Evolutionary conservation across 2,113 vertebrate species (phyloP).

Genomic region (Dipodomys spectabilis): DNA sequence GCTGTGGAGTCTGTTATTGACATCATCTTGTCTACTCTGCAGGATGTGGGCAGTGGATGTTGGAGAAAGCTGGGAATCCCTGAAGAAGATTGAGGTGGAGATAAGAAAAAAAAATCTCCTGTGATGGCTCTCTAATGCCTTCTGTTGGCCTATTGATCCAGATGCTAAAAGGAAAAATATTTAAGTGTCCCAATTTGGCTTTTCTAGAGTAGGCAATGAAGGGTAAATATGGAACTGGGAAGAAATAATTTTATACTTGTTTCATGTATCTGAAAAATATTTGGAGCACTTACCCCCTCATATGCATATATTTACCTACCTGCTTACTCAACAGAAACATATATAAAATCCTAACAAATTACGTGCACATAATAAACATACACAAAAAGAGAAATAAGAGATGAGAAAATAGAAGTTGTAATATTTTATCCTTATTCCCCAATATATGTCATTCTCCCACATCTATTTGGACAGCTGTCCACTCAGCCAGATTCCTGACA

Average conservation of each 20-base stretch:
- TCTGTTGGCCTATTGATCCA: not conserved
- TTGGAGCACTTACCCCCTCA: too few relatives aligned
- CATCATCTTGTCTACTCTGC: not conserved
- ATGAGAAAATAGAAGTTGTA: not conserved
- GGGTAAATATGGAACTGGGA: not conserved
- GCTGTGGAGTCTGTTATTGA: not conserved
- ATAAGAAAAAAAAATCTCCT: not conserved
- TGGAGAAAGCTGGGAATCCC: not conserved
- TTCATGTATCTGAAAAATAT: not conserved
- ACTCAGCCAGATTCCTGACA: not conserved
- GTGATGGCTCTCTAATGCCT: not conserved
- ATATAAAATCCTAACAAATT: not conserved
- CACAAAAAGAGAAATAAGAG: not conserved
- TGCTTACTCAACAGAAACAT: not conserved
- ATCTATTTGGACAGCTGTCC: not conserved
- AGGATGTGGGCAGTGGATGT: too few relatives aligned
- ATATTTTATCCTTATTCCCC: slow-evolving; percentile 30
- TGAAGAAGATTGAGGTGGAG: not conserved
- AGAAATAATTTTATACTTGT: not conserved
- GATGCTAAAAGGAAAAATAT: not conserved
- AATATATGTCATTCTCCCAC: not conserved
- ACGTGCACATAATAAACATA: slow-evolving; percentile 18
- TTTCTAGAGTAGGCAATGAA: slow-evolving; percentile 15
- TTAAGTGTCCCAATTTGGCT: not conserved
- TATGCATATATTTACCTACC: too few relatives aligned